A percentile compares a stretch with the other conserved stretches of the same genome.
Evolutionary conservation across 2,888 invertebrate genomes (phyloP).

Genomic region (Campopleginae sp.): DNA sequence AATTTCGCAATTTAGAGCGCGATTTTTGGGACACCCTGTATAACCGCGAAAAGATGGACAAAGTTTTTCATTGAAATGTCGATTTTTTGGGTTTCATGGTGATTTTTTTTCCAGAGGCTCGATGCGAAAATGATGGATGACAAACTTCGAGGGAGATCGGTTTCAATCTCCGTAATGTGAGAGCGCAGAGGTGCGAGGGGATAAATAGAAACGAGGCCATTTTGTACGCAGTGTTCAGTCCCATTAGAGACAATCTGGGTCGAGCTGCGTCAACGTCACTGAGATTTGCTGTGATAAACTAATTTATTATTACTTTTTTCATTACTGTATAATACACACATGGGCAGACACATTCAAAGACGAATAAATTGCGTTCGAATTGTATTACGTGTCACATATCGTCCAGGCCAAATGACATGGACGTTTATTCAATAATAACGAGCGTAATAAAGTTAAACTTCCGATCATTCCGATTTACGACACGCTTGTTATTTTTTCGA

Average conservation of each 20-base stretch:
- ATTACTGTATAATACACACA: neutral
- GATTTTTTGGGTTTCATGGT: too few species aligned
- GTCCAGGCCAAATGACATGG: constrained; percentile 1
- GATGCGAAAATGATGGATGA: neutral
- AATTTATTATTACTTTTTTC: constrained; percentile 58
- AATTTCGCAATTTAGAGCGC: neutral
- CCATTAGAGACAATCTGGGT: constrained; percentile 67
- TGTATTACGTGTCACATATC: constrained; percentile 31
- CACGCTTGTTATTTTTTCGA: neutral
- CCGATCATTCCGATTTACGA: neutral
- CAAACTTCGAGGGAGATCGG: neutral
- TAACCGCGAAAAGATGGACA: neutral
- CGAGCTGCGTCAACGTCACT: constrained; percentile 59
- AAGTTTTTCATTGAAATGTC: too few species aligned
- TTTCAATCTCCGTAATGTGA: neutral
- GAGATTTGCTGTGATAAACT: constrained; percentile 65
- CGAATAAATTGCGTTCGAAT: constrained; percentile 12
- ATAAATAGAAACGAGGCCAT: constrained; percentile 66
- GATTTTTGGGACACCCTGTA: neutral
- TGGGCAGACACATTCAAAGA: neutral
- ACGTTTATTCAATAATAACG: constrained; percentile 43
- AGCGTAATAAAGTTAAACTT: constrained; percentile 22
- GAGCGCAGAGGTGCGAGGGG: constrained; percentile 48
- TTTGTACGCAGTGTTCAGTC: constrained; percentile 48
- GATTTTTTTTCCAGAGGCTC: neutral